Base-by-base conservation (phyloP, 2,113 vertebrate species). In the Suncus etruscus region DNA sequence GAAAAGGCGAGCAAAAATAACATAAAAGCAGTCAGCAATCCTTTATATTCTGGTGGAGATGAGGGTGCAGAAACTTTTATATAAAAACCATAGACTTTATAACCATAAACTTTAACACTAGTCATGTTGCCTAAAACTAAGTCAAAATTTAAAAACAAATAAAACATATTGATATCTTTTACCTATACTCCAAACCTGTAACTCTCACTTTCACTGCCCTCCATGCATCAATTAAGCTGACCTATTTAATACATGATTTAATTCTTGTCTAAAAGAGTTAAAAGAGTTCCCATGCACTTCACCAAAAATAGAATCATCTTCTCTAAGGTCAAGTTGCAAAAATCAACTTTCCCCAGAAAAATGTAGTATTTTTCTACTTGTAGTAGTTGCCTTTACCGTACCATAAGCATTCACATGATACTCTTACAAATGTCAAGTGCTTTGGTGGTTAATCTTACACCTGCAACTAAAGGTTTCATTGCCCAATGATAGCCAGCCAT, bases 351-450 rank as follows among this genome's bases (percentile, higher is more conserved):
- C 78, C 27, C 48, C 72, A 11, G 9, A 73, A 73, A 24, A 72
- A 66, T 70, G 80, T 25, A 22, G 47, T 32, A 93, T 89, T 51
- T 77, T 39, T 47, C 16, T 69, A 22, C 14, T 48, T 69, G 79
- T 58, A 83, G 72, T 24, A 89, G 68, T 3, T 84, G 47, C 18
- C 48, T 94, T 45, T 27, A n/a, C 39, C 58, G 48, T 84, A 87
- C 1, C 20, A 39, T 12, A 25, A 20, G 31, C n/a, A 87, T 72
- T 85, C 63, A 65, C 81, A 81, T 24, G 8, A 74, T 54, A 45
- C 11, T 82, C 32, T 93, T 78, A 24, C 68, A 89, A 68, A 45
- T 63, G 27, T 45, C 25, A 83, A 58, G 58, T 45, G 32, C 25
- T 80, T 72, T 74, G 48, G 69, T 73, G 24, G 65, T 25, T 18